These are phyloP conservation scores for Illadopsis cleaveri DNA, from an alignment of 2,113 vertebrate genomes.

Conservation along the genomic window DNA sequence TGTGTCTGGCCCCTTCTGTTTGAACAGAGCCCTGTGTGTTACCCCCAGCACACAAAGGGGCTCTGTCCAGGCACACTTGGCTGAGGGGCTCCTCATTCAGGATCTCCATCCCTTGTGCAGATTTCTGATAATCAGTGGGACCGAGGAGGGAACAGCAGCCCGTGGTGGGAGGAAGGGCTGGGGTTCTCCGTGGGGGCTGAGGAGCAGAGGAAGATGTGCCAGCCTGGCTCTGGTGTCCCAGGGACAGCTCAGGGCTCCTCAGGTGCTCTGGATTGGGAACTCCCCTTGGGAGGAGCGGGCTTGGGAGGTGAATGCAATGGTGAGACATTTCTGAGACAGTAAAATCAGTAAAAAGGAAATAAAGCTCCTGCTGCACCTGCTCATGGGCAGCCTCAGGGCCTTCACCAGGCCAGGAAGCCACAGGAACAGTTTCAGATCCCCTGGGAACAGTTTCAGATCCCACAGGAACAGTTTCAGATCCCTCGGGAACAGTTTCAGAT, in stretches of 20 bases:
- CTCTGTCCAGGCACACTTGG: slow-evolving; percentile 5
- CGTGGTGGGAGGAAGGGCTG: neutral
- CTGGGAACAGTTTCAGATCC: neutral
- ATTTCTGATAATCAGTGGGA: neutral
- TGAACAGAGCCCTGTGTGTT: slow-evolving; percentile 53
- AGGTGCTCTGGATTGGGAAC: neutral
- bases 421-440: neutral
- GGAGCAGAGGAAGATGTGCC: neutral
- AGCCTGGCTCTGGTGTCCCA: neutral
- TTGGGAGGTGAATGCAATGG: neutral
- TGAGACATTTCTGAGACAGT: neutral
- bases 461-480: neutral
- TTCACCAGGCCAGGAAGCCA: neutral
- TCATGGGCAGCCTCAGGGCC: neutral
- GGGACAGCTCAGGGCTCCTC: accelerated
- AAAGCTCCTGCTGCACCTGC: neutral
- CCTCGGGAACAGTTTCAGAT: neutral
- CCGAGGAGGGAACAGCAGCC: neutral
- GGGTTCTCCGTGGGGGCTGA: neutral
- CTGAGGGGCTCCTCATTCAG: neutral
- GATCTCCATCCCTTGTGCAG: neutral
- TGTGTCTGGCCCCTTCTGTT: slow-evolving; percentile 20
- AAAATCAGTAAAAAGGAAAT: neutral
- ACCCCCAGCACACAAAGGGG: slow-evolving; percentile 24
- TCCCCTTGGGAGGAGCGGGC: accelerated